Percentiles rank a stretch among this genome's conserved stretches.
phyloP scores from a whole-genome alignment of 2,113 vertebrate species.

The Turdus rufiventris region DNA sequence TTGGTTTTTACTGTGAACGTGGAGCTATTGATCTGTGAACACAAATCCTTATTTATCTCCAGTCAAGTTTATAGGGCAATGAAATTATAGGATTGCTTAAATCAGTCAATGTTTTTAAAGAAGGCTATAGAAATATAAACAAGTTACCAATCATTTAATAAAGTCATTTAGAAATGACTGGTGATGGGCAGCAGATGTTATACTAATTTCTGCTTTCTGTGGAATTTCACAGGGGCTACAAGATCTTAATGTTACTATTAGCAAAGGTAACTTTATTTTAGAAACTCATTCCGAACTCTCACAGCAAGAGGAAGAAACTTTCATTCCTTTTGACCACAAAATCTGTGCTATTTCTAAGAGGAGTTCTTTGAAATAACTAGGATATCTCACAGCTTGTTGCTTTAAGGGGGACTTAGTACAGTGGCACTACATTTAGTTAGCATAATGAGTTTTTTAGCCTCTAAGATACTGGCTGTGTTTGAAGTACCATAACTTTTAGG shows the following conservation, averaged over 20 bases:
- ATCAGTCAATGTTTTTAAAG: slow-evolving; percentile 49
- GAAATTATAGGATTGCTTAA: slow-evolving; percentile 41
- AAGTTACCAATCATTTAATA: slow-evolving; percentile 49
- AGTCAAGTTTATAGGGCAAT: slow-evolving; percentile 46
- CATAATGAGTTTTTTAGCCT: slow-evolving; percentile 26
- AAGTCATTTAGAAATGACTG: slow-evolving; percentile 37
- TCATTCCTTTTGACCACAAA: slow-evolving; percentile 44
- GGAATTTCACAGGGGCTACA: slow-evolving; percentile 30
- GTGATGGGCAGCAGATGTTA: background rate
- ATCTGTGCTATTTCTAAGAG: slow-evolving; percentile 35
- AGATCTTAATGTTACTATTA: slow-evolving; percentile 31
- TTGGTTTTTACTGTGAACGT: background rate
- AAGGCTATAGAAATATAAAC: slow-evolving; percentile 43
- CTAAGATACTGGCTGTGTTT: background rate
- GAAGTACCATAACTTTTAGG: slow-evolving; percentile 5
- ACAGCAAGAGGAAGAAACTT: slow-evolving; percentile 34
- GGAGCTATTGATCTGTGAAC: slow-evolving; percentile 40
- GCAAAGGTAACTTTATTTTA: slow-evolving; percentile 56
- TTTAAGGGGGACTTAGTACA: slow-evolving; percentile 15
- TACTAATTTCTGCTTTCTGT: slow-evolving; percentile 35
- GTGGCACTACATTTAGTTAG: slow-evolving; percentile 24
- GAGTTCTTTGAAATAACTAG: slow-evolving; percentile 53
- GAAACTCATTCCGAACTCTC: background rate
- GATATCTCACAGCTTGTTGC: slow-evolving; percentile 60
- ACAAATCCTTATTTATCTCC: slow-evolving; percentile 54